These are phyloP conservation scores for Lordiphosa collinella DNA, from an alignment of 1,140 invertebrate species.

Conservation along the genomic window DNA sequence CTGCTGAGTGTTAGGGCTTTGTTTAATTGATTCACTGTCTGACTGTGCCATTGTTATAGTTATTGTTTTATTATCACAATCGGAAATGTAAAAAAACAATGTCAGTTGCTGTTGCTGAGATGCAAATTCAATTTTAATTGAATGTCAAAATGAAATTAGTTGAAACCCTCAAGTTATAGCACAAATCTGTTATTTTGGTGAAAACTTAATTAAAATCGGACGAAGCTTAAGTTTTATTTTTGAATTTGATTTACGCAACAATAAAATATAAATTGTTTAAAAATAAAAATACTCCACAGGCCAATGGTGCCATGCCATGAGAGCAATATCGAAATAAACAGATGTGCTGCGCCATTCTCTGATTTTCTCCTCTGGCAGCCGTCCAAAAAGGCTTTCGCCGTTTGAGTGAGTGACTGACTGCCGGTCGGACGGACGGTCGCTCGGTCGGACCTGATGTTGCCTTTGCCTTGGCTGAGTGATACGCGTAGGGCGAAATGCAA, in stretches of 20 bases:
- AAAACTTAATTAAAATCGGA: constrained; percentile 3
- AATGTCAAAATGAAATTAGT: neutral
- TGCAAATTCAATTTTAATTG: constrained; percentile 1
- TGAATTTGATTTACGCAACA: constrained; percentile 57
- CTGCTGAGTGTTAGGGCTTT: no score
- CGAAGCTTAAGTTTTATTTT: neutral
- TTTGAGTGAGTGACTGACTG: constrained; percentile 34
- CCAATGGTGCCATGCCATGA: constrained; percentile 11
- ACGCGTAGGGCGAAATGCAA: neutral
- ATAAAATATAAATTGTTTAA: constrained; percentile 39
- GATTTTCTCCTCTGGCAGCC: constrained; percentile 32
- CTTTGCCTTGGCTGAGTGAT: constrained; percentile 4
- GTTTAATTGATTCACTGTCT: neutral
- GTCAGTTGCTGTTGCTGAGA: neutral
- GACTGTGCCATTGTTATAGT: neutral
- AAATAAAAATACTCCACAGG: constrained; percentile 34
- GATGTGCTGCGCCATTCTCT: constrained; percentile 61
- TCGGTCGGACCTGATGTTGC: no score
- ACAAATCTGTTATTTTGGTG: neutral
- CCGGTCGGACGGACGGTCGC: constrained; percentile 1
- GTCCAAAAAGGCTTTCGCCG: constrained; percentile 55
- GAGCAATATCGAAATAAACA: constrained; percentile 62
- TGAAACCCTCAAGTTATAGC: neutral
- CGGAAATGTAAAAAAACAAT: constrained; percentile 1
- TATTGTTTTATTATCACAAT: neutral